A percentile compares a stretch with the other conserved stretches of the same genome.
These are phyloP conservation scores for Diadumene lineata DNA, from an alignment of 92 coral and sea anemone genomes.

Conservation along the genomic window DNA sequence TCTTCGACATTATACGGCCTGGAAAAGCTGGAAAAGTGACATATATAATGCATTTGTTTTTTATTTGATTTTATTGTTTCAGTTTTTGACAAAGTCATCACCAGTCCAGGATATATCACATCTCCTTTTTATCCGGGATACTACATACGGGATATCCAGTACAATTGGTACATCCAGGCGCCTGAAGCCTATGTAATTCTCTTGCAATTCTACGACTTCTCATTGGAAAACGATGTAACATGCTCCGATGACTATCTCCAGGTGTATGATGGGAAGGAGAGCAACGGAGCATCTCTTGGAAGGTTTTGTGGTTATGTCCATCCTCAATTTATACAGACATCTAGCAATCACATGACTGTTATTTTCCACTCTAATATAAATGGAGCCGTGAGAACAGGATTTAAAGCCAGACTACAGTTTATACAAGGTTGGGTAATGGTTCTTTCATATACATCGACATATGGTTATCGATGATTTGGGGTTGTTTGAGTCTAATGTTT, in stretches of 20 bases:
- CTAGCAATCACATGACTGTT: conserved; percentile 39
- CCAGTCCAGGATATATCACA: conserved; percentile 43
- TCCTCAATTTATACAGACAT: conserved; percentile 49
- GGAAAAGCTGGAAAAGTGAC: too few species aligned
- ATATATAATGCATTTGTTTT: too few species aligned
- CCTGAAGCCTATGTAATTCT: conserved; percentile 49
- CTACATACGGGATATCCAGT: conserved; percentile 53
- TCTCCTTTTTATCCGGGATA: conserved; percentile 84
- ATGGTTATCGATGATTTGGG: too few species aligned
- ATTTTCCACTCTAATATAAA: conserved; percentile 20
- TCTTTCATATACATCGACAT: too few species aligned
- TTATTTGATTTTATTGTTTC: too few species aligned
- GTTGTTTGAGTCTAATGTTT: too few species aligned
- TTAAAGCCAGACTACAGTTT: too few species aligned
- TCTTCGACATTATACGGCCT: too few species aligned
- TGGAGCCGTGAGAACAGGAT: neutral
- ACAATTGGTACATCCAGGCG: conserved; percentile 60
- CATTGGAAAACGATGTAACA: conserved; percentile 38
- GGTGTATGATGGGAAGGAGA: conserved; percentile 43
- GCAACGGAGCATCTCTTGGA: conserved; percentile 29
- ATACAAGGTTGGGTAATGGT: too few species aligned
- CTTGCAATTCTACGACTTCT: conserved; percentile 41
- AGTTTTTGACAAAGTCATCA: conserved; percentile 18
- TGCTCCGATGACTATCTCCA: conserved; percentile 59
- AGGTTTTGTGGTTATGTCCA: conserved; percentile 61